These are phyloP conservation scores for Anser brachyrhynchus DNA, from an alignment of 2,113 vertebrate genomes.

Conservation along the genomic window DNA sequence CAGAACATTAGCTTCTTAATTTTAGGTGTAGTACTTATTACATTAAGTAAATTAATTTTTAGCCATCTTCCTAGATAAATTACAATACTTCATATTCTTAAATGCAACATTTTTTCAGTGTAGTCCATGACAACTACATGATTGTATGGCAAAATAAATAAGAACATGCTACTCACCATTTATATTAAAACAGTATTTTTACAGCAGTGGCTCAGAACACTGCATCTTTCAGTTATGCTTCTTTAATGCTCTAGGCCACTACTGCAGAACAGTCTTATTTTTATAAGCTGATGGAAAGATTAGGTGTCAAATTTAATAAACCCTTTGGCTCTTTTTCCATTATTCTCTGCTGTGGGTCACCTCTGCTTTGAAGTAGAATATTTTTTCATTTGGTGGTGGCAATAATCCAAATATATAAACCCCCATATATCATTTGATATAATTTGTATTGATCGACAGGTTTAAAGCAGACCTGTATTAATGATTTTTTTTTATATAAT, in stretches of 20 bases:
- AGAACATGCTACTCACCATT: neutral
- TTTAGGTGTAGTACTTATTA: neutral
- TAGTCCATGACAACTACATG: neutral
- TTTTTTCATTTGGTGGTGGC: conserved; percentile 28
- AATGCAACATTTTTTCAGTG: neutral
- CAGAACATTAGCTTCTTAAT: neutral
- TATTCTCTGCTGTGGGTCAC: neutral
- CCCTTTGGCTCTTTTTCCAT: conserved; percentile 38
- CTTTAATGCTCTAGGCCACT: neutral
- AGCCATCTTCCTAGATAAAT: neutral
- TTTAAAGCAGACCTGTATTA: conserved; percentile 24
- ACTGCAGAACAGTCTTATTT: conserved; percentile 7
- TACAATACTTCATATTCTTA: neutral
- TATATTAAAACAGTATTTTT: neutral
- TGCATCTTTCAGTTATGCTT: neutral
- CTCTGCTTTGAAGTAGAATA: conserved; percentile 4
- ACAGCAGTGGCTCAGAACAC: neutral
- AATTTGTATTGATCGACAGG: conserved; percentile 52
- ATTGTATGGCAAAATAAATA: neutral
- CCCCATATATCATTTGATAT: neutral
- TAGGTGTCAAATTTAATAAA: conserved; percentile 68
- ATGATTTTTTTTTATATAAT: conserved; percentile 12
- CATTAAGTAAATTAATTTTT: neutral
- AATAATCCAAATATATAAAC: conserved; percentile 29
- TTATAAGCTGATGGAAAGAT: conserved; percentile 62